Evolutionary conservation across 2,888 invertebrate genomes (phyloP), one percentile per base, ranked within the genome.

Genomic region (Endomychus coccineus): DNA sequence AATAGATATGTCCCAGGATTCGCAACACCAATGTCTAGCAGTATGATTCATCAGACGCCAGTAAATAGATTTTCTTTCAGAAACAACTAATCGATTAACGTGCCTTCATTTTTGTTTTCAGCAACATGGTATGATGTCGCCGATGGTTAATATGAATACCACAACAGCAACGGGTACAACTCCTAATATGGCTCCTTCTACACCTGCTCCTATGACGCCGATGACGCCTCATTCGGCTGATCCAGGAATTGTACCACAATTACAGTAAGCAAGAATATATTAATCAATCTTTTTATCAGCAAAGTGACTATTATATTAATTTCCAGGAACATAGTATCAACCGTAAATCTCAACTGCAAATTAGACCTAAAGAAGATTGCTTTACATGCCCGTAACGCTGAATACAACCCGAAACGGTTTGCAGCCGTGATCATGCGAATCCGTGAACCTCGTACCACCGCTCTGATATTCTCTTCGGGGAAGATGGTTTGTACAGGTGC

Each of bases 391-490:
- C 80, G 97, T 62, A 98, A 98, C 71, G 97, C 97, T 2, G 97
- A 98, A 67, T 98, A 97, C 62, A 98, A 98, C 66, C 97, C 97
- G 5, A 97, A 97, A 68, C 83, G 97, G 57, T 98, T 98, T 72
- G 95, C 96, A 32, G 97, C 97, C 22, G 96, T 98, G 3, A 97
- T 98, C 36, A 98, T 98, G 97, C 75, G 96, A 58, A 88, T 80
- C 66, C 77, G 74, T 55, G 96, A 87, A 65, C 87, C 87, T 1
- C 71, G 95, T 67, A 97, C 86, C 1, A 87, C 86, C 1, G 86
- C 86, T 10, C 67, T 88, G 3, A 87, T 87, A 40, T 87, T 87
- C 56, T 83, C 82, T 46, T 84, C 84, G 6, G 86, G 87, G 1
- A 88, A 87, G 69, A 87, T 87, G 85, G 87, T 87, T 3, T 87